Evolutionary conservation across 2,888 invertebrate genomes (phyloP), one percentile per base, ranked within the genome.

Genomic region (Mythimna lalbum): DNA sequence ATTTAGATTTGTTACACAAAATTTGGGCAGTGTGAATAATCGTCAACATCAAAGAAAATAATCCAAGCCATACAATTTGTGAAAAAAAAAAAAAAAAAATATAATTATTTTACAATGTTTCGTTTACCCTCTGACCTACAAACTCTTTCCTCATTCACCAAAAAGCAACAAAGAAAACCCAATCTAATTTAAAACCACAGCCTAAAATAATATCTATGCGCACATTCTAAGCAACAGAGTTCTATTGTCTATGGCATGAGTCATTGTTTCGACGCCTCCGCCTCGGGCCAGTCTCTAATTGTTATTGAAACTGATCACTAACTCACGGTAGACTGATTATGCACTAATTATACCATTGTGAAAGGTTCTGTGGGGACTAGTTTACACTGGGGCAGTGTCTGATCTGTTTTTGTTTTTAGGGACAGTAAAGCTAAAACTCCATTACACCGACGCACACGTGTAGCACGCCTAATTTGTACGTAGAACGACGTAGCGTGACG

Each of bases 241-340:
- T 63, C 78, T 73, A 82, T 87, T 87, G 87, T 88, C 78, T 73
- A 68, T 71, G 39, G 63, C 70, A 61, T 86, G 87, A 85, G 60
- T 82, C 87, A 84, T 85, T 87, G 85, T 86, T 78, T 73, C 74
- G 21, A 49, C 50, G 61, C 73, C 80, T 82, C 69, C 74, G 64
- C 73, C 63, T 47, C 65, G 23, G 73, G 73, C 72, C 59, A 76
- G 66, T 53, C 79, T 85, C 89, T 90, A 90, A 90, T 90, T 90
- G 88, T 86, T 87, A 88, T 89, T 88, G 90, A 89, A 83, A 82
- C 83, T 78, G 86, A 89, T 89, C 90, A 87, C 84, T 85, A 86
- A 80, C 83, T 81, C 74, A 61, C 67, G 76, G 77, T 66, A 69
- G 76, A 85, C 88, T 90, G 90, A 90, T 90, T 89, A 87, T 78